phyloP scores from a whole-genome alignment of 2,797 vertebrate species.

The Enteromius fasciolatus region DNA sequence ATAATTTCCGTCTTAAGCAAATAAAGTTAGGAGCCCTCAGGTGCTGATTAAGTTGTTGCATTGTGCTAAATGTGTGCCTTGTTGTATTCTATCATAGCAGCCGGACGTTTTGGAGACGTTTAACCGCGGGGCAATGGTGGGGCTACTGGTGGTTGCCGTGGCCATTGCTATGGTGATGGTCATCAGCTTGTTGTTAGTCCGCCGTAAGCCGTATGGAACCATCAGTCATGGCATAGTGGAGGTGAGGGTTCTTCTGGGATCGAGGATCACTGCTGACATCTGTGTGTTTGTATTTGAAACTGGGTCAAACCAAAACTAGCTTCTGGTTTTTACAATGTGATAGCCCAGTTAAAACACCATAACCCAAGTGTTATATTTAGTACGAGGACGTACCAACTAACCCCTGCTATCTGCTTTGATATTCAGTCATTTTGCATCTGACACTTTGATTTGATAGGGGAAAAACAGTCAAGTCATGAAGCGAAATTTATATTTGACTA shows the following conservation, averaged over 20 bases:
- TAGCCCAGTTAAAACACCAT: background rate
- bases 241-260: constrained; percentile 69
- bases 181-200: constrained; percentile 87
- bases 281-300: background rate
- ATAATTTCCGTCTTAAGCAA: background rate
- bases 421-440: background rate
- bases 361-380: background rate
- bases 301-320: background rate
- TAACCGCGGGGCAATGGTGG: constrained; percentile 89
- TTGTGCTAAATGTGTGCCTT: background rate
- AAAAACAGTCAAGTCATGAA: background rate
- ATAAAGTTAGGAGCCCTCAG: background rate
- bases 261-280: background rate
- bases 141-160: constrained; percentile 88
- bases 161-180: constrained; percentile 91
- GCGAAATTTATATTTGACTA: background rate
- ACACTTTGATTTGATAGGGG: background rate
- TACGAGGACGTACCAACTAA: background rate
- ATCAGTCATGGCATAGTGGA: constrained; percentile 94
- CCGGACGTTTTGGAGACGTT: constrained; percentile 88
- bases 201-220: constrained; percentile 89
- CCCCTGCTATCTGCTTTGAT: background rate
- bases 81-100: constrained; percentile 72
- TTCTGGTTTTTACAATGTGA: background rate
- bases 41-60: background rate